Evolutionary conservation across 2,113 vertebrate species (phyloP), one percentile per base, ranked within the genome.

Genomic region (Equus przewalskii): DNA sequence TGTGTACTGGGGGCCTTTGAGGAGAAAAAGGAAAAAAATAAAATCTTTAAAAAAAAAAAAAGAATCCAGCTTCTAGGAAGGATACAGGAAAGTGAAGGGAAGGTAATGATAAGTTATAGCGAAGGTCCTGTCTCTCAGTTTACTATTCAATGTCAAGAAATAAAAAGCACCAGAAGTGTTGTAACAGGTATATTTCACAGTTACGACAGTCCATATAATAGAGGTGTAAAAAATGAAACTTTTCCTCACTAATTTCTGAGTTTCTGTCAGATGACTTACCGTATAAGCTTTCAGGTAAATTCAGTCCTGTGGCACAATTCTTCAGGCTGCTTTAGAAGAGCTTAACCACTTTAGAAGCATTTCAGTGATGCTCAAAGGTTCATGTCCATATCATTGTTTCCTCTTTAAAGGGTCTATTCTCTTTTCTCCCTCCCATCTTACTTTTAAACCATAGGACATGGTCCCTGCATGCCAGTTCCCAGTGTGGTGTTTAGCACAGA

Each of bases 81-180:
- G 58, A 87, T 85, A 80, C 16, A 56, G 33, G 58, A 49, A 96
- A 91, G 51, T 10, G 14, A 58, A 86, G 12, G 44, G 36, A 88
- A 93, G 19, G 56, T n/a, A 91, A 86, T 62, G 33, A 69, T 81
- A 33, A 83, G 14, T 83, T 62, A 62, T 28, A 67, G 3, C 0
- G 15, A 92, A 82, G 46, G 46, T 36, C 26, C 19, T 69, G 2
- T 80, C 64, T 92, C 54, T 95, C 54, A 56, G 46, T 93, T 91
- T 81, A 46, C 28, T 96, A 22, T 78, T 94, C 65, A 92, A 41
- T 93, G 85, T 82, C 85, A 97, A 91, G 76, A 86, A 91, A 83
- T 73, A 80, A 87, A 79, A 95, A 85, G 6, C 64, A 69, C 51
- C 44, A 93, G 60, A 89, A 94, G 7, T 58, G 6, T n/a, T 33